These are phyloP conservation scores for Bolborhynchus lineola DNA, from an alignment of 2,113 vertebrate genomes.

Conservation along the genomic window DNA sequence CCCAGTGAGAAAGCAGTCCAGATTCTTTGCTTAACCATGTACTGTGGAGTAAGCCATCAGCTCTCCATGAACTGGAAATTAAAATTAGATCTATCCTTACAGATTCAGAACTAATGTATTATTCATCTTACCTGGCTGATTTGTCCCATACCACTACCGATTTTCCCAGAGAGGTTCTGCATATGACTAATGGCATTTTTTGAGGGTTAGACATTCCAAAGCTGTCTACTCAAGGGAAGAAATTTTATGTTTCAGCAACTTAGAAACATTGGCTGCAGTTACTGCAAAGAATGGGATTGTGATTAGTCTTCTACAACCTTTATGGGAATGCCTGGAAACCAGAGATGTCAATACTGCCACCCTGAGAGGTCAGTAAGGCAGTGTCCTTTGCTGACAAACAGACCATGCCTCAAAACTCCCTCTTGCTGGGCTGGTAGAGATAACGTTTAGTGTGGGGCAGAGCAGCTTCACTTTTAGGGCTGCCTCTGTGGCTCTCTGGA, in stretches of 20 bases:
- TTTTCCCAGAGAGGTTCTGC: slow-evolving; percentile 19
- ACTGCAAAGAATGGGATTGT: slow-evolving; percentile 21
- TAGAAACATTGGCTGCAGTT: slow-evolving; percentile 19
- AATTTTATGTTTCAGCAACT: slow-evolving; percentile 29
- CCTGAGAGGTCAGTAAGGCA: background rate
- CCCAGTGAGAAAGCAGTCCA: background rate
- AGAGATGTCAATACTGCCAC: background rate
- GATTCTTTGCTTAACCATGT: background rate
- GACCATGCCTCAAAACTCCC: background rate
- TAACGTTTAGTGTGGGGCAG: slow-evolving; percentile 8
- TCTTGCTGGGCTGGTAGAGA: slow-evolving; percentile 6
- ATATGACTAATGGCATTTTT: slow-evolving; percentile 46
- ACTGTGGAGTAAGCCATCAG: background rate
- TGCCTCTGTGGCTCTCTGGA: slow-evolving; percentile 35
- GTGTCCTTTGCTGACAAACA: slow-evolving; percentile 26
- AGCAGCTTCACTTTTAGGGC: slow-evolving; percentile 36
- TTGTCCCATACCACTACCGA: background rate
- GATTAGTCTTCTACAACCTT: slow-evolving; percentile 1
- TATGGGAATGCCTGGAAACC: slow-evolving; percentile 26
- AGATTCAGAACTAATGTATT: background rate
- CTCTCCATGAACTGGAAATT: background rate
- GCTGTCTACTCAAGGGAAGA: slow-evolving; percentile 45
- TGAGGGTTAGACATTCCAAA: slow-evolving; percentile 25
- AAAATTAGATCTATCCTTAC: background rate
- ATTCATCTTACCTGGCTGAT: slow-evolving; percentile 1